phyloP scores from a whole-genome alignment of 2,888 invertebrate species.

The Tetranychus truncatus region DNA sequence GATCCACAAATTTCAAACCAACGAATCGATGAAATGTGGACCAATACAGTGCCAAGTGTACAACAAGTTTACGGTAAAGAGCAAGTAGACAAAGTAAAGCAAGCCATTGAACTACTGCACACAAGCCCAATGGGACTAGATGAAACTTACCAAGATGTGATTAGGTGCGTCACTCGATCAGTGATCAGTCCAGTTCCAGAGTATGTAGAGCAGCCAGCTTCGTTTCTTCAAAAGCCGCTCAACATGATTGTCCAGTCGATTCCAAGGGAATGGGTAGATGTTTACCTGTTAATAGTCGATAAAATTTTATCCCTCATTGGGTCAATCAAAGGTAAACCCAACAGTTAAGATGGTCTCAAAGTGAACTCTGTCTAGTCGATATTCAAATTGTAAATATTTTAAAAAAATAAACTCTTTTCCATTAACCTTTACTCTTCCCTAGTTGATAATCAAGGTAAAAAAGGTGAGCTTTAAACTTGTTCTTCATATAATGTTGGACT shows the following conservation, averaged over 20 bases:
- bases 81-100: background rate
- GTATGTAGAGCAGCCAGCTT: background rate
- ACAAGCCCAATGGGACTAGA: background rate
- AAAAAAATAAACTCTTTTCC: no score
- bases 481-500: no score
- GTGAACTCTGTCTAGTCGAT: background rate
- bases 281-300: background rate
- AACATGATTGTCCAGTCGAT: background rate
- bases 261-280: background rate
- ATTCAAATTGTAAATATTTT: no score
- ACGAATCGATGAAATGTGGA: background rate
- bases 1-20: background rate
- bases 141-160: background rate
- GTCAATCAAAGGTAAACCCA: background rate
- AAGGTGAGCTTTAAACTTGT: no score
- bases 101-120: background rate
- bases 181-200: background rate
- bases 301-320: background rate
- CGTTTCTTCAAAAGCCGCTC: background rate
- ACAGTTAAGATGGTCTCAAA: background rate
- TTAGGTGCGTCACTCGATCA: background rate
- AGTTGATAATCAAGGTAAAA: no score
- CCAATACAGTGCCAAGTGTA: background rate
- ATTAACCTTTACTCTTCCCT: no score
- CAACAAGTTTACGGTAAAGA: background rate